Percentiles rank a stretch among this genome's conserved stretches.
phyloP scores from a whole-genome alignment of 2,888 invertebrate species.

The Ferdinandea cuprea region DNA sequence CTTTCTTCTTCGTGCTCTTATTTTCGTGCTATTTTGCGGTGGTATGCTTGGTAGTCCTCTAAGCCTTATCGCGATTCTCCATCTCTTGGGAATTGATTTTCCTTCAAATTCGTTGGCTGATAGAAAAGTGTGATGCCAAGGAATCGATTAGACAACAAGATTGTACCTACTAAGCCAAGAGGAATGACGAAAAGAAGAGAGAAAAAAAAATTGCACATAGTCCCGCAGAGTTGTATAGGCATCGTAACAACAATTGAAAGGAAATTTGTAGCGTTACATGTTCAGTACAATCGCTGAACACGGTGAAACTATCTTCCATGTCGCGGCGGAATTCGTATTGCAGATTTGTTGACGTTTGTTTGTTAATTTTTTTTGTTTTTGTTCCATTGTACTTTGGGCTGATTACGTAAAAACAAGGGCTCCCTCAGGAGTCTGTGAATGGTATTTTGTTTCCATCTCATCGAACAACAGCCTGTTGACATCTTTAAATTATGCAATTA shows the following conservation, averaged over 20 bases:
- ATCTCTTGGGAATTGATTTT: constrained; percentile 73
- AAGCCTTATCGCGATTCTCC: constrained; percentile 51
- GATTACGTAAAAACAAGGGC: constrained; percentile 58
- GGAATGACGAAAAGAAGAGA: constrained; percentile 31
- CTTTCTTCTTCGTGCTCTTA: constrained; percentile 58
- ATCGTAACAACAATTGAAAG: constrained; percentile 64
- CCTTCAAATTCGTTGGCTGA: constrained; percentile 63
- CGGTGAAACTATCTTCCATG: constrained; percentile 66
- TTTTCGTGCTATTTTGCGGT: constrained; percentile 54
- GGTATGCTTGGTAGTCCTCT: constrained; percentile 29
- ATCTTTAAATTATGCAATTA: constrained; percentile 63
- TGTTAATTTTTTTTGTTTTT: background rate
- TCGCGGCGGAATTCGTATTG: constrained; percentile 43
- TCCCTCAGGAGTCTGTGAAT: constrained; percentile 46
- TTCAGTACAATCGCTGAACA: constrained; percentile 62
- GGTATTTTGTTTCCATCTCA: background rate
- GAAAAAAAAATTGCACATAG: background rate
- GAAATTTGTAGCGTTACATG: constrained; percentile 72
- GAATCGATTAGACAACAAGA: constrained; percentile 57
- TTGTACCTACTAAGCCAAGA: constrained; percentile 48
- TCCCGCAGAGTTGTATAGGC: constrained; percentile 3
- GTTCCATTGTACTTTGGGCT: constrained; percentile 38
- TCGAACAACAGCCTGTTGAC: constrained; percentile 50
- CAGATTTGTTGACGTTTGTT: constrained; percentile 23
- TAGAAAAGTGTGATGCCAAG: constrained; percentile 68